Percentiles rank a stretch among this genome's conserved stretches.
Evolutionary conservation across 2,797 vertebrate species (phyloP).

Genomic region (Bucorvus abyssinicus): DNA sequence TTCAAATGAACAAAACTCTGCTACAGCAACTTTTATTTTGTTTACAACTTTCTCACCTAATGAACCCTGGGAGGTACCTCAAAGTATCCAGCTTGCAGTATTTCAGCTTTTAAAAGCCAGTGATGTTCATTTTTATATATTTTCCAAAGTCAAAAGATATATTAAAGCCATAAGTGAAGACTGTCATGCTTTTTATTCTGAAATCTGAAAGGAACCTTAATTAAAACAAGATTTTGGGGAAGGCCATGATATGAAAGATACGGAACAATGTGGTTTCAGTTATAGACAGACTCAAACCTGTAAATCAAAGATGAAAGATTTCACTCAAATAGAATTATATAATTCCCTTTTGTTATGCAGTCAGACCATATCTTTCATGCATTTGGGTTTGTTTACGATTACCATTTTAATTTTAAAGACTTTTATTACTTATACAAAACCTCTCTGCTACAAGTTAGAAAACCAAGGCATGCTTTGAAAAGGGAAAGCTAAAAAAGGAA

Average conservation of each 20-base stretch:
- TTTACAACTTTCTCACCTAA: conserved; percentile 61
- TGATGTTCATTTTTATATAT: conserved; percentile 75
- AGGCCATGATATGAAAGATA: conserved; percentile 80
- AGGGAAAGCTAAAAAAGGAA: conserved; percentile 70
- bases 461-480: conserved; percentile 76
- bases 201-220: conserved; percentile 81
- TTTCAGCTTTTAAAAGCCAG: conserved; percentile 73
- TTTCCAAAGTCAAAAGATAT: conserved; percentile 77
- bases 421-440: conserved; percentile 78
- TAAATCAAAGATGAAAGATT: conserved; percentile 82
- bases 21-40: conserved; percentile 57
- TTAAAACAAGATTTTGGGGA: conserved; percentile 79
- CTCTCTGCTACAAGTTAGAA: conserved; percentile 72
- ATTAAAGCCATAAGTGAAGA: conserved; percentile 85
- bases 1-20: conserved; percentile 60
- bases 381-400: conserved; percentile 79
- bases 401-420: conserved; percentile 80
- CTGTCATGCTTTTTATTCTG: conserved; percentile 78
- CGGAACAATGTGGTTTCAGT: conserved; percentile 78
- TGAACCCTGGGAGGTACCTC: conserved; percentile 56
- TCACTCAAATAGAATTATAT: conserved; percentile 86
- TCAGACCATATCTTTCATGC: conserved; percentile 74
- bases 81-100: conserved; percentile 60
- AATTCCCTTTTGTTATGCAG: conserved; percentile 82
- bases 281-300: conserved; percentile 77